Conservation (phyloP, 2,888 invertebrate species). For the Scaeva pyrastri region DNA sequence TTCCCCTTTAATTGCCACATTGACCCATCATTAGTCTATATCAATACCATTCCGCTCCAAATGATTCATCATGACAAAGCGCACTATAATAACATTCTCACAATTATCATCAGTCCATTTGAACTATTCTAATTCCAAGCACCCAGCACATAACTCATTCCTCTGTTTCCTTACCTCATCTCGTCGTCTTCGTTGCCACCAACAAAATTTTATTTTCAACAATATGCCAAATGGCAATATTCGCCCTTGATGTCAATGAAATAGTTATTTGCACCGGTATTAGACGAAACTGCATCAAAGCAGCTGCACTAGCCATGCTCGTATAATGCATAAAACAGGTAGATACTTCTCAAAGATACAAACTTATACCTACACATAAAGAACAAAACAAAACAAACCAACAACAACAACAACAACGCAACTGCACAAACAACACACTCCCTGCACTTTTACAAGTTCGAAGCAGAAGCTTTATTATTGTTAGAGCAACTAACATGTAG, state of each 20-base stretch:
- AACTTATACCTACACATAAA: background rate
- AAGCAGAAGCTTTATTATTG: constrained; percentile 67
- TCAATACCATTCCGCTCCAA: constrained; percentile 60
- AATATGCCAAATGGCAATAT: constrained; percentile 76
- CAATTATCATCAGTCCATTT: constrained; percentile 42
- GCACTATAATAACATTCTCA: constrained; percentile 42
- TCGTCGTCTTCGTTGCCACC: background rate
- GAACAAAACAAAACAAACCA: constrained; percentile 9
- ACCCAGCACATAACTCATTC: constrained; percentile 7
- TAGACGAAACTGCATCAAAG: constrained; percentile 54
- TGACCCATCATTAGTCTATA: constrained; percentile 57
- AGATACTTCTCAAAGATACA: constrained; percentile 34
- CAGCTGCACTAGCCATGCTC: constrained; percentile 53
- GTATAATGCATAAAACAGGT: constrained; percentile 51
- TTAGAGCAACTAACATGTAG: constrained; percentile 19
- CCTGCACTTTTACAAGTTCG: constrained; percentile 15
- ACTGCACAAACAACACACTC: no score
- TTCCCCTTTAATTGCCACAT: constrained; percentile 41
- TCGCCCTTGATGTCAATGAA: constrained; percentile 75
- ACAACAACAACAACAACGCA: background rate
- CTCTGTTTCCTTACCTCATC: background rate
- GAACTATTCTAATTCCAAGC: constrained; percentile 31
- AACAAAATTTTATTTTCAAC: constrained; percentile 39
- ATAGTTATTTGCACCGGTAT: constrained; percentile 68
- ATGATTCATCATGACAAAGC: constrained; percentile 51